Conservation (phyloP, 1,140 invertebrate genomes). For the Meloidogyne exigua region DNA sequence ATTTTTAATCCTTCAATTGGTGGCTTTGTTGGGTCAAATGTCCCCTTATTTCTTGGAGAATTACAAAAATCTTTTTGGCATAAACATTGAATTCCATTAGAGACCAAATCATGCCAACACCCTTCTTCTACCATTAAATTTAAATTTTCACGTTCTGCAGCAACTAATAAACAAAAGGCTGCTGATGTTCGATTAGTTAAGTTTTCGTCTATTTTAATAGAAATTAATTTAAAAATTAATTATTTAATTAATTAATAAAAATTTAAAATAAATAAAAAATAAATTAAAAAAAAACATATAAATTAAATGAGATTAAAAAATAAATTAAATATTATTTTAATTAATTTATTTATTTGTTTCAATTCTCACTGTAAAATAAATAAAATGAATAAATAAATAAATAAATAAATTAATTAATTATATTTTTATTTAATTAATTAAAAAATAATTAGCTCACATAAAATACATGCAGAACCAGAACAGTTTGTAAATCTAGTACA, state of each 20-base stretch:
- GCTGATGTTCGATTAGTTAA: constrained; percentile 7
- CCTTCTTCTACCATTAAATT: constrained; percentile 4
- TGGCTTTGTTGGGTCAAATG: constrained; percentile 6
- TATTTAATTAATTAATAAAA: constrained; percentile 12
- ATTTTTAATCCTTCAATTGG: constrained; percentile 21
- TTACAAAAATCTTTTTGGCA: constrained; percentile 33
- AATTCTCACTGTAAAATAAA: too few species aligned
- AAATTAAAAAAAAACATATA: too few species aligned
- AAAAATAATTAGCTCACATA: constrained; percentile 16
- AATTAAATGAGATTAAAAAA: too few species aligned
- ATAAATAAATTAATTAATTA: too few species aligned
- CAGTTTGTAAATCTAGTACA: constrained; percentile 26
- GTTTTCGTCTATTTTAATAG: constrained; percentile 25
- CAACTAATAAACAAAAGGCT: constrained; percentile 17
- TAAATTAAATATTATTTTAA: too few species aligned
- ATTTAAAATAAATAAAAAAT: background rate
- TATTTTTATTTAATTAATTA: too few species aligned
- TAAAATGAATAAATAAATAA: too few species aligned
- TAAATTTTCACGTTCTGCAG: background rate
- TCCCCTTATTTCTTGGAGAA: constrained; percentile 12
- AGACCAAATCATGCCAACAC: constrained; percentile 17
- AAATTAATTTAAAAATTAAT: background rate
- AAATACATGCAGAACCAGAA: constrained; percentile 28
- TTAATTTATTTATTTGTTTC: too few species aligned
- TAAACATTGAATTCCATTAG: constrained; percentile 21